Percentiles rank a stretch among this genome's conserved stretches.
Evolutionary conservation across 2,797 vertebrate species (phyloP).

Genomic region (Alauda arvensis): DNA sequence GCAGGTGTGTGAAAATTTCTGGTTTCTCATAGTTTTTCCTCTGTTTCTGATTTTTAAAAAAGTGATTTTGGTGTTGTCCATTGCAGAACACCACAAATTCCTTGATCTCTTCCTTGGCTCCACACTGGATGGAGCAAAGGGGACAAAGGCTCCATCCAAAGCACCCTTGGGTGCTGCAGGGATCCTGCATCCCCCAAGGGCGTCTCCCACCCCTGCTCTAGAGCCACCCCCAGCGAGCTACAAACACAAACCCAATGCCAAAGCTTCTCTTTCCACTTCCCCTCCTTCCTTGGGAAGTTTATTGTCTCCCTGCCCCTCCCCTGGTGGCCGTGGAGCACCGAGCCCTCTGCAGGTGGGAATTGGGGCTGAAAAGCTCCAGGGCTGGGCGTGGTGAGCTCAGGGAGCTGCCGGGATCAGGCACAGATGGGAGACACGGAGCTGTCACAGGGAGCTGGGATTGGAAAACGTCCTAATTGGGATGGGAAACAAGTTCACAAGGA

Average conservation of each 20-base stretch:
- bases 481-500: constrained; percentile 67
- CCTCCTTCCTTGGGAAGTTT: background rate
- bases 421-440: constrained; percentile 62
- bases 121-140: background rate
- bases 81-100: accelerated
- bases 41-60: background rate
- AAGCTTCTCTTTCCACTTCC: background rate
- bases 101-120: no score
- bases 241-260: background rate
- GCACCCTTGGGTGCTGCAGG: background rate
- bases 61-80: background rate
- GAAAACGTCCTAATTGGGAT: constrained; percentile 57
- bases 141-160: background rate
- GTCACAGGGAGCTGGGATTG: constrained; percentile 41
- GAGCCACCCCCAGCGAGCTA: background rate
- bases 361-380: background rate
- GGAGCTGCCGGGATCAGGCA: constrained; percentile 27
- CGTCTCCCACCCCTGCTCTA: no score
- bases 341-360: background rate
- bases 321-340: background rate
- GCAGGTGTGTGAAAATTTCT: background rate
- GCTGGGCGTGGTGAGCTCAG: background rate
- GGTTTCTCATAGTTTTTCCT: background rate
- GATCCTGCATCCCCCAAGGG: no score
- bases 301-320: no score